phyloP scores from a whole-genome alignment of 92 coral and sea anemone genomes.

The Palythoa grandiflora region DNA sequence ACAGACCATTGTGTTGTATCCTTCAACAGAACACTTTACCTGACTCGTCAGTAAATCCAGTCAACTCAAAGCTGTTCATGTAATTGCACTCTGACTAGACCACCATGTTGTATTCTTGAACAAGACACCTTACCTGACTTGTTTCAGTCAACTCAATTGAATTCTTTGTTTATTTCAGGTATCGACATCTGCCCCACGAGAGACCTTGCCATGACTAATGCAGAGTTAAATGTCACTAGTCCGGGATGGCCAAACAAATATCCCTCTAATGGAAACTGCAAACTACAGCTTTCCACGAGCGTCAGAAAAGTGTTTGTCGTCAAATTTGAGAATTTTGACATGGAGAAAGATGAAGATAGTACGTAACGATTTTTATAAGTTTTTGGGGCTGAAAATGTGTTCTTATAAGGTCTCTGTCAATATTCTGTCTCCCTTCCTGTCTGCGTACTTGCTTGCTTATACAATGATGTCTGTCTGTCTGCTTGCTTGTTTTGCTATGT shows the following conservation, averaged over 20 bases:
- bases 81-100: too few species aligned
- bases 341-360: slow-evolving; percentile 38
- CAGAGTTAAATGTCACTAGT: background rate
- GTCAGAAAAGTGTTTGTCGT: slow-evolving; percentile 24
- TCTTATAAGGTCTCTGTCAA: background rate
- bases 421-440: too few species aligned
- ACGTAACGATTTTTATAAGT: background rate
- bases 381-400: background rate
- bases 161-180: slow-evolving; percentile 18
- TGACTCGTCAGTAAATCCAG: too few species aligned
- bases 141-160: too few species aligned
- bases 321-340: slow-evolving; percentile 8
- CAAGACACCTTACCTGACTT: too few species aligned
- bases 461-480: background rate
- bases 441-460: background rate
- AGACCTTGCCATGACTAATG: background rate
- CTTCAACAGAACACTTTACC: too few species aligned
- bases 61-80: too few species aligned
- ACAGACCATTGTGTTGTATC: too few species aligned
- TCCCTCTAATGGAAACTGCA: background rate
- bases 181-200: slow-evolving; percentile 36
- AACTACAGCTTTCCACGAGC: background rate
- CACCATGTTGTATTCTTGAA: too few species aligned
- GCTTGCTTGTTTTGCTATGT: background rate
- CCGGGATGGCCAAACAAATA: slow-evolving; percentile 16